Base-by-base conservation (phyloP, 2,888 invertebrate species). In the Papilio elwesi region DNA sequence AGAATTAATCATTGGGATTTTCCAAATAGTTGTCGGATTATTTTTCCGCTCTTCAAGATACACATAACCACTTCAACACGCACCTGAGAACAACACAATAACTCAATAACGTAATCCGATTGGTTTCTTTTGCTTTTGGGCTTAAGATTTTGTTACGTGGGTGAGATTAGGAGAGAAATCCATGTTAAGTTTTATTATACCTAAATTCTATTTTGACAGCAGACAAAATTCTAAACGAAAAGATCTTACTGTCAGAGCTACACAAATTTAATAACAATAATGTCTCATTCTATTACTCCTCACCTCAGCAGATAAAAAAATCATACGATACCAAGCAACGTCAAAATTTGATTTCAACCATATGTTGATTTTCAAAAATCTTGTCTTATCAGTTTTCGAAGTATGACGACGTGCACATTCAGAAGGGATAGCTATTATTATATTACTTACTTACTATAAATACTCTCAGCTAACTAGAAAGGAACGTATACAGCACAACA, bases 101-200 rank as follows among this genome's bases (percentile, higher is more conserved):
- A 71, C 65, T 65, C 57, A 71, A 71, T 65, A 71, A 71, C 70
- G 65, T 65, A 71, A 71, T 71, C 65, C 70, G 57, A 65, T 71
- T 71, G 16, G 7, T 49, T 65, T 57, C 55, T 71, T 70, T 71
- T 49, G n/a, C 68, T 68, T 68, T 55, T 47, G 7, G 49, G 49
- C 26, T 48, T 36, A 49, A 53, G 64, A 53, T 48, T 64, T 53
- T 48, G 6, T 62, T 63, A 52, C 53, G 62, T 64, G n/a, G 26
- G 6, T 59, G 6, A 8, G 51, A 51, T 43, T 36, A 47, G 13
- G 15, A 26, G 26, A 55, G 26, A 26, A 26, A 26, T 26, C 26
- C 26, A 4, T 26, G 26, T 26, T 26, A 26, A 26, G 26, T 26
- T 26, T 26, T 26, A 26, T 26, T 26, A 4, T 26, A 26, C 26